Evolutionary conservation across 2,888 invertebrate genomes (phyloP), one percentile per base, ranked within the genome.

Genomic region (Molorchus minor): DNA sequence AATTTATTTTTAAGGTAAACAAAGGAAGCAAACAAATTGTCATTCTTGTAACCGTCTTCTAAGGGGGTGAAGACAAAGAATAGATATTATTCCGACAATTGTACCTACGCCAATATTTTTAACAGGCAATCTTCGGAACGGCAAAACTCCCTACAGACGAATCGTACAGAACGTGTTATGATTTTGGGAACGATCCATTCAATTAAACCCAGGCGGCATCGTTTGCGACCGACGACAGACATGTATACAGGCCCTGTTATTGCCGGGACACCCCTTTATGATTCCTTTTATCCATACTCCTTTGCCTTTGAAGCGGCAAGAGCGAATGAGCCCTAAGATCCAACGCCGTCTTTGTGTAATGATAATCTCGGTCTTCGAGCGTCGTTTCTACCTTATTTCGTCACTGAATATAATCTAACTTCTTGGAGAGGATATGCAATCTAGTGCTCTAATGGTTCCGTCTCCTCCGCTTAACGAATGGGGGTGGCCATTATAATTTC

Each of bases 121-220:
- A 51, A 19, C 56, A 21, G 51, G 38, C 45, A 36, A 49, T 54
- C n/a, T 30, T 38, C 41, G 25, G 35, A 41, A 35, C 17, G 15
- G 29, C 29, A 40, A 20, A 8, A 58, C 60, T 49, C 53, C 58
- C 55, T 49, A 49, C 62, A 65, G 68, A 65, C 70, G 67, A 52
- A 67, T 53, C 40, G 67, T 73, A n/a, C n/a, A n/a, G n/a, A n/a
- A 75, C 73, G 73, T 75, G 73, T 73, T 72, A 70, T 71, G 74
- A 71, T 74, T 74, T 59, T 58, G 47, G 55, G 69, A 73, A 71
- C 63, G 67, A 65, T 65, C 64, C 68, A 70, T 72, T 73, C 71
- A 74, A 74, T 73, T 72, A 72, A 71, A 71, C 70, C 69, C 70
- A 49, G 69, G 62, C 56, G 72, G 71, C 72, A 72, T 73, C 71